Conservation (phyloP, 2,888 invertebrate genomes). For the Pilophorus perplexus region DNA sequence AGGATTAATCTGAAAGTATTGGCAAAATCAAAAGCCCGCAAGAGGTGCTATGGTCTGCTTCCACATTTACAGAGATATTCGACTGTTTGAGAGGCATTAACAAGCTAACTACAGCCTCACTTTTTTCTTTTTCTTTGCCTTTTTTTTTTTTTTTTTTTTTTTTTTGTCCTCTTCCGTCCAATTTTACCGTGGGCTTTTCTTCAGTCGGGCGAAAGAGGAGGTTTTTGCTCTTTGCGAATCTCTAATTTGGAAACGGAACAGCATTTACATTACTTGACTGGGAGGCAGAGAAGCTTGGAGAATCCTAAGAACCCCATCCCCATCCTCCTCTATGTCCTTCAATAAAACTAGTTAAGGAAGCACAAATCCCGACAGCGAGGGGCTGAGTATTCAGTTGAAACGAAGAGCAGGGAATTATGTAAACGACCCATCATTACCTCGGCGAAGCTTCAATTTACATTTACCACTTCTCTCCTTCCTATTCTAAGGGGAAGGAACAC, state of each 20-base stretch:
- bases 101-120: too few relatives aligned
- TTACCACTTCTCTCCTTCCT: neutral
- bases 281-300: neutral
- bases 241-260: slow-evolving; percentile 16
- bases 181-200: too few relatives aligned
- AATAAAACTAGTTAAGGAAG: slow-evolving; percentile 27
- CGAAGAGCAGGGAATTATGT: slow-evolving; percentile 25
- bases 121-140: too few relatives aligned
- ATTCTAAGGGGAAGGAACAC: neutral
- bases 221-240: slow-evolving; percentile 21
- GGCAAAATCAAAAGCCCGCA: too few relatives aligned
- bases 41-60: too few relatives aligned
- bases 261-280: slow-evolving; percentile 3
- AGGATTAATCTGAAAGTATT: too few relatives aligned
- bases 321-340: neutral
- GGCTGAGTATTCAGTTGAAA: slow-evolving; percentile 24
- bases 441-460: slow-evolving; percentile 30
- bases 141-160: neutral
- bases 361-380: slow-evolving; percentile 2
- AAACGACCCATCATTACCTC: slow-evolving; percentile 34
- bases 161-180: neutral
- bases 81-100: too few relatives aligned
- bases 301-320: neutral
- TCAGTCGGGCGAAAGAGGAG: neutral
- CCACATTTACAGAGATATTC: too few relatives aligned